Conservation (phyloP, 2,888 invertebrate species). For the Mythimna albipuncta region DNA sequence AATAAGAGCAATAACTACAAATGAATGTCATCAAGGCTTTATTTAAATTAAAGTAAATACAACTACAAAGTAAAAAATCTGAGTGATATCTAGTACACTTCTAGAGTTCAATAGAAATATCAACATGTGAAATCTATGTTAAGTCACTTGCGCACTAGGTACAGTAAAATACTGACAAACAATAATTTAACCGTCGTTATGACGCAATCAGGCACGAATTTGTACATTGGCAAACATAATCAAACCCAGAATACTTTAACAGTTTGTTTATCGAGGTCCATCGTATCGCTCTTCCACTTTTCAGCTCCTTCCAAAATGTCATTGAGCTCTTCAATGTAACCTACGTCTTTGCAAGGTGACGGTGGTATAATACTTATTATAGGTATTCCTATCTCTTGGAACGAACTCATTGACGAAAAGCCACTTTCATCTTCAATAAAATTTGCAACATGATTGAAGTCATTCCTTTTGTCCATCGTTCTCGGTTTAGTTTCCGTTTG, state of each 20-base stretch:
- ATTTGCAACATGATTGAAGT: slow-evolving; percentile 79
- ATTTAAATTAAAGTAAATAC: slow-evolving; percentile 58
- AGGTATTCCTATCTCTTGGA: slow-evolving; percentile 95
- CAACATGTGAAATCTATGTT: slow-evolving; percentile 41
- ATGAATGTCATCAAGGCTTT: slow-evolving; percentile 37
- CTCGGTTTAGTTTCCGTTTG: slow-evolving; percentile 58
- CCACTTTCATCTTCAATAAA: slow-evolving; percentile 95
- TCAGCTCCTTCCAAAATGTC: slow-evolving; percentile 75
- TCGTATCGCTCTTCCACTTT: slow-evolving; percentile 81
- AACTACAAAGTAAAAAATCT: slow-evolving; percentile 51
- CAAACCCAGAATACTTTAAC: slow-evolving; percentile 88
- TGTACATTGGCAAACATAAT: slow-evolving; percentile 71
- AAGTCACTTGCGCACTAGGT: slow-evolving; percentile 49
- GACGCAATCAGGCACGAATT: slow-evolving; percentile 66
- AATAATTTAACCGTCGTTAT: slow-evolving; percentile 62
- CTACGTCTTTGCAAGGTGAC: slow-evolving; percentile 85
- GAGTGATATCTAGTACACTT: slow-evolving; percentile 52
- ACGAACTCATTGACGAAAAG: slow-evolving; percentile 96
- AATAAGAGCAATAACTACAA: slow-evolving; percentile 1
- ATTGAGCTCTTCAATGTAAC: slow-evolving; percentile 77
- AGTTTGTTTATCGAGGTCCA: slow-evolving; percentile 82
- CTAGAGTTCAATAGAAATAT: slow-evolving; percentile 61
- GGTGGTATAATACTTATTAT: slow-evolving; percentile 88
- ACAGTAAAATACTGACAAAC: slow-evolving; percentile 56
- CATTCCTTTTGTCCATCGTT: slow-evolving; percentile 74